phyloP scores from a whole-genome alignment of 1,140 invertebrate species.

The Metaphire vulgaris region DNA sequence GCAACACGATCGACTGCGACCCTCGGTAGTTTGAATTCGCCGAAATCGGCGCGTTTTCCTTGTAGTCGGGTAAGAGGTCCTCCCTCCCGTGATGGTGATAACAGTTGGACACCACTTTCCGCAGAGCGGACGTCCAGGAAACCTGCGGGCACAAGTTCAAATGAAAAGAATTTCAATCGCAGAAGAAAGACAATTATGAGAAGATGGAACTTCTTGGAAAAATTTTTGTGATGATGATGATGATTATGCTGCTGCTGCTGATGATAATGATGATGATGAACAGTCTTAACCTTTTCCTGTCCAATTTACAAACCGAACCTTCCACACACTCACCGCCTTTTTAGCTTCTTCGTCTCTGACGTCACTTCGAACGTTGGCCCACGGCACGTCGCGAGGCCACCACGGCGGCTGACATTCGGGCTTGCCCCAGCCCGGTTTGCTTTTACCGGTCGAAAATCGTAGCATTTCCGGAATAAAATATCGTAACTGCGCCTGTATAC shows the following conservation, averaged over 20 bases:
- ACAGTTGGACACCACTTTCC: conserved; percentile 95
- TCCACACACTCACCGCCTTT: conserved; percentile 79
- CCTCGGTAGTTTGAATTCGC: neutral
- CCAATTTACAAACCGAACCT: no score
- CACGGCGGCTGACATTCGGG: conserved; percentile 88
- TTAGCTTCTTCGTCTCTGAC: conserved; percentile 91
- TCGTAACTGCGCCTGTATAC: conserved; percentile 69
- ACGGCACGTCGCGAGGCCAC: conserved; percentile 95
- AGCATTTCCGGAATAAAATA: conserved; percentile 97
- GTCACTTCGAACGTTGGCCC: conserved; percentile 97
- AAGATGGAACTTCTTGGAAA: conserved; percentile 16
- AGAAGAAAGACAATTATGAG: conserved; percentile 3
- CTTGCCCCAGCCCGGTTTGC: conserved; percentile 94
- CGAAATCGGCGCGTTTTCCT: neutral
- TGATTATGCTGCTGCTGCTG: no score
- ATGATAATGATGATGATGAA: no score
- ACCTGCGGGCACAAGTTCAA: conserved; percentile 64
- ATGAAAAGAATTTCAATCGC: no score
- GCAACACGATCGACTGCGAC: conserved; percentile 67
- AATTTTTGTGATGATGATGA: neutral
- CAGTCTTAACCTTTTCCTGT: no score
- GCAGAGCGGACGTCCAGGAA: conserved; percentile 94
- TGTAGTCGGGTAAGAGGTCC: conserved; percentile 72
- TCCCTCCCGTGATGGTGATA: conserved; percentile 96
- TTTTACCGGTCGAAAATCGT: conserved; percentile 91